Conservation (phyloP, 2,797 vertebrate genomes). For the Halcyon leucocephala region DNA sequence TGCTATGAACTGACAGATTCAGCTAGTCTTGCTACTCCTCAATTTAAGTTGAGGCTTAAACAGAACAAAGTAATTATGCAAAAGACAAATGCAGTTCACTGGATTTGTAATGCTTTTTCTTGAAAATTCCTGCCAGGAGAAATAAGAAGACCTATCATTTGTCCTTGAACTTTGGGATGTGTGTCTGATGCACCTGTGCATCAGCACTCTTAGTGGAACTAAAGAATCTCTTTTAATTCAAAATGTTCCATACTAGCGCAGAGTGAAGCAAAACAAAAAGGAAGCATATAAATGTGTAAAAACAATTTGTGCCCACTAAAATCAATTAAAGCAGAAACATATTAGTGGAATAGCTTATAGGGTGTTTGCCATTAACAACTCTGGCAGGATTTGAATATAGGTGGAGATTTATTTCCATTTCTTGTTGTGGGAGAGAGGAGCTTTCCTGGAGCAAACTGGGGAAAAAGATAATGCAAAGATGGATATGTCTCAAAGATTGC, state of each 20-base stretch:
- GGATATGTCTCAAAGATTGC: neutral
- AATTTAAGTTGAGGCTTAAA: neutral
- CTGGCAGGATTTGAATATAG: neutral
- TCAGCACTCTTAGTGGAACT: neutral
- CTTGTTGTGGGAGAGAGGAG: neutral
- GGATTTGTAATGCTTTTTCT: neutral
- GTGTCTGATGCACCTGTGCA: neutral
- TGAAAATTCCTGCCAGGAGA: neutral
- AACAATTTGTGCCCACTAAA: neutral
- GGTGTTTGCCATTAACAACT: neutral
- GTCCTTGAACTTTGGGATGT: neutral
- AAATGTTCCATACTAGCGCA: neutral
- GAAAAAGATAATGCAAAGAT: neutral
- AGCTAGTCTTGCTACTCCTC: neutral
- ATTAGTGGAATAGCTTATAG: neutral
- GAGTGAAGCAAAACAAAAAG: neutral
- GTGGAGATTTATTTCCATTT: neutral
- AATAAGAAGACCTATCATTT: neutral
- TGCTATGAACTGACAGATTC: neutral
- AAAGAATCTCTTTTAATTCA: neutral
- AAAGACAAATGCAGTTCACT: neutral
- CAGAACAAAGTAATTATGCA: neutral
- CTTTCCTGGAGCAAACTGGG: neutral
- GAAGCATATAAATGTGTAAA: neutral
- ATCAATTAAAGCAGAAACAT: neutral